phyloP scores from a whole-genome alignment of 2,888 invertebrate genomes.

The Philhelius pedissequus region DNA sequence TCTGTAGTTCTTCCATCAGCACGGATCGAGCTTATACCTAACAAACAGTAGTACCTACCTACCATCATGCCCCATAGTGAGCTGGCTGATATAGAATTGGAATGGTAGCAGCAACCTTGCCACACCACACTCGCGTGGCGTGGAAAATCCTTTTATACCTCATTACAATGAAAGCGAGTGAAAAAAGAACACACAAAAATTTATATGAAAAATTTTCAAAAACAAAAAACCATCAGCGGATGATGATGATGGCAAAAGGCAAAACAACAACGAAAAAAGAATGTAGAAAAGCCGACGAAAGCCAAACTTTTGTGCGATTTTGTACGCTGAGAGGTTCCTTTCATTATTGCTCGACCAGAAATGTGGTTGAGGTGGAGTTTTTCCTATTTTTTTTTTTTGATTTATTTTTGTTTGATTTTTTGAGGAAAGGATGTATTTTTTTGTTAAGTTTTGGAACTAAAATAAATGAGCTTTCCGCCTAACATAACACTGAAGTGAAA shows the following conservation, averaged over 20 bases:
- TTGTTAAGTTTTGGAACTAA: slow-evolving; percentile 63
- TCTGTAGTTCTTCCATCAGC: slow-evolving; percentile 5
- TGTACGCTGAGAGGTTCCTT: slow-evolving; percentile 66
- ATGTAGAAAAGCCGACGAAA: slow-evolving; percentile 63
- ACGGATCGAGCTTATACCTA: neutral
- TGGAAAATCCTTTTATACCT: slow-evolving; percentile 69
- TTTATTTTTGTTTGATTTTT: neutral
- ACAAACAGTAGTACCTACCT: too few species aligned
- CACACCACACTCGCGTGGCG: slow-evolving; percentile 66
- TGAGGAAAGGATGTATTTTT: slow-evolving; percentile 21
- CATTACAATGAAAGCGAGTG: slow-evolving; percentile 68
- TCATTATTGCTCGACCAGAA: slow-evolving; percentile 65
- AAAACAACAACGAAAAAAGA: too few species aligned
- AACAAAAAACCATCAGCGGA: slow-evolving; percentile 36
- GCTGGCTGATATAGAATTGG: neutral
- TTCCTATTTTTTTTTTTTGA: neutral
- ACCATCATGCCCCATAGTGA: too few species aligned
- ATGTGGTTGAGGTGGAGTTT: slow-evolving; percentile 60
- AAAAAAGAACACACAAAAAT: slow-evolving; percentile 56
- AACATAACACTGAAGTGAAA: slow-evolving; percentile 67
- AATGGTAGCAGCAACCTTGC: slow-evolving; percentile 50
- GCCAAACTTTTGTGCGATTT: slow-evolving; percentile 69
- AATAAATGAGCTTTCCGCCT: slow-evolving; percentile 69
- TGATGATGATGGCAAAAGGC: slow-evolving; percentile 2
- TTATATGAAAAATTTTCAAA: slow-evolving; percentile 4